Evolutionary conservation across 2,888 invertebrate species (phyloP).

Genomic region (Cerastis rubricosa): DNA sequence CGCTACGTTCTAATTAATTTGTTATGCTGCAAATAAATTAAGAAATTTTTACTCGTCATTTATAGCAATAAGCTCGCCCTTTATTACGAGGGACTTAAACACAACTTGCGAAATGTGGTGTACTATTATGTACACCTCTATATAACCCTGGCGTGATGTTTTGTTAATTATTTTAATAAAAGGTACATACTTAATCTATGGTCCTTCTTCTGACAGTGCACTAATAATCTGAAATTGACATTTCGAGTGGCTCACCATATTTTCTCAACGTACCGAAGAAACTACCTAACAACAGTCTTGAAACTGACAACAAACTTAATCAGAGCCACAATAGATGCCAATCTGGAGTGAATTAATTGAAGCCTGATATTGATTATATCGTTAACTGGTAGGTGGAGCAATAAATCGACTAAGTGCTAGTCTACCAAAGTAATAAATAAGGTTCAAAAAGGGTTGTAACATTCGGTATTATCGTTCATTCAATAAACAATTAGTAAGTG

Average conservation of each 20-base stretch:
- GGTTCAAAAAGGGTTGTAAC: not conserved
- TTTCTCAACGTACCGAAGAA: not conserved
- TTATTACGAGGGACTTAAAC: not conserved
- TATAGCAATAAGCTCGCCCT: not conserved
- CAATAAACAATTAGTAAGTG: constrained; percentile 16
- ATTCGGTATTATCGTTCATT: not conserved
- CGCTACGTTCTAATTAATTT: not conserved
- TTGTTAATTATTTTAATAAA: not conserved
- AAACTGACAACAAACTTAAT: constrained; percentile 43
- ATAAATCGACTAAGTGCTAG: not conserved
- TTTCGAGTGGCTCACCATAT: not conserved
- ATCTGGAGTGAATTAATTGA: constrained; percentile 37
- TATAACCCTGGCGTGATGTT: not conserved
- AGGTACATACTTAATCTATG: not conserved
- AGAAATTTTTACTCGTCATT: not conserved
- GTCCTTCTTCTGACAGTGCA: not conserved
- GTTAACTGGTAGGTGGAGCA: not conserved
- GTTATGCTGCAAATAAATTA: not conserved
- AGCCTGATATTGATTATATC: constrained; percentile 32
- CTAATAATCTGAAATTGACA: not conserved
- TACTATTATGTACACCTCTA: not conserved
- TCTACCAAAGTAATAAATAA: not conserved
- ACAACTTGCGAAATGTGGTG: not conserved
- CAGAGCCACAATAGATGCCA: constrained; percentile 48
- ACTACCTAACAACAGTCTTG: constrained; percentile 5